Conservation (phyloP, 2,888 invertebrate genomes). For the Campaea margaritaria region DNA sequence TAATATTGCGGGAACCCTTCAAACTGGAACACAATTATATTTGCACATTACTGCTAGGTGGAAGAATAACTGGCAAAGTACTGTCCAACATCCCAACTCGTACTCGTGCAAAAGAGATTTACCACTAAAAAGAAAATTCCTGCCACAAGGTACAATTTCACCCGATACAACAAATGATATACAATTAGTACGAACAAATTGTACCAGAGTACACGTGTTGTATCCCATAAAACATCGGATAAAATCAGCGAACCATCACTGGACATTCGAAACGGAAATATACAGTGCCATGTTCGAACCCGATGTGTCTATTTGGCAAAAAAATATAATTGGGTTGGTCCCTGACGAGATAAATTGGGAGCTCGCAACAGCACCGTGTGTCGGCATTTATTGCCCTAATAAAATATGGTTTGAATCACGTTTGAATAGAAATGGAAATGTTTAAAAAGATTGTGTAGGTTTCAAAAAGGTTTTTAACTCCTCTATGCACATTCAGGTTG, state of each 20-base stretch:
- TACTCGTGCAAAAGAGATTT: too few relatives aligned
- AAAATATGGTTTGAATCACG: conserved; percentile 45
- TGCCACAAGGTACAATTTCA: background rate
- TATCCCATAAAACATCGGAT: conserved; percentile 53
- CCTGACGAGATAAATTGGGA: conserved; percentile 73
- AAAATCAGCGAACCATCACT: conserved; percentile 54
- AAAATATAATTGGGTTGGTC: conserved; percentile 79
- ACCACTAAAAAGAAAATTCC: too few relatives aligned
- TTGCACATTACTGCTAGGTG: too few relatives aligned
- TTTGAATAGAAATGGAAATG: conserved; percentile 25
- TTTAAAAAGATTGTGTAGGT: conserved; percentile 15
- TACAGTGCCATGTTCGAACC: conserved; percentile 51
- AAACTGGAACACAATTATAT: too few relatives aligned
- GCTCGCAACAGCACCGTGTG: conserved; percentile 54
- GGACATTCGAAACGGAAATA: conserved; percentile 45
- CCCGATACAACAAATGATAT: conserved; percentile 9
- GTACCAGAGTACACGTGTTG: conserved; percentile 21
- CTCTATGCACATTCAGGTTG: too few relatives aligned
- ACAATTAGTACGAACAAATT: conserved; percentile 4
- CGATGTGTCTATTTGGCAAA: conserved; percentile 68
- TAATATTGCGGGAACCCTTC: too few relatives aligned
- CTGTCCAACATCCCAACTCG: too few relatives aligned
- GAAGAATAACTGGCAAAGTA: too few relatives aligned
- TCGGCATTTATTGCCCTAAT: conserved; percentile 59
- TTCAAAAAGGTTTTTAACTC: background rate